A percentile compares a stretch with the other conserved stretches of the same genome.
Conservation (phyloP, 1,140 invertebrate species). For the Pachyrhynchus sulphureomaculatus region DNA sequence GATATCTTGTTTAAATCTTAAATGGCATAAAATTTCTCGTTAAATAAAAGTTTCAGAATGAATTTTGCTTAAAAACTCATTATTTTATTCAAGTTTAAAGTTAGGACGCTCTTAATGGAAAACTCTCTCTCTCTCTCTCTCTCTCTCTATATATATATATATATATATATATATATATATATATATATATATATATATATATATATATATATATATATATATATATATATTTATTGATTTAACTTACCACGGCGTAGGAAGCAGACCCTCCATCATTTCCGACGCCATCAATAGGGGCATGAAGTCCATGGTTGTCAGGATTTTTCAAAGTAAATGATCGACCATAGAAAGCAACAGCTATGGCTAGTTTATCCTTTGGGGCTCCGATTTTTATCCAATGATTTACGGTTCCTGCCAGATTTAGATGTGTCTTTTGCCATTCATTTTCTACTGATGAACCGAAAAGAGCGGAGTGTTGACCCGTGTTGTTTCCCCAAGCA, state of each 20-base stretch:
- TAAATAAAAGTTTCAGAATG: too few relatives aligned
- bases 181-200: too few relatives aligned
- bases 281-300: conserved; percentile 55
- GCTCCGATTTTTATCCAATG: conserved; percentile 50
- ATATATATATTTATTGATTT: background rate
- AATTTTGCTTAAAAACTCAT: too few relatives aligned
- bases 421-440: conserved; percentile 35
- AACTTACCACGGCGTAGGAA: background rate
- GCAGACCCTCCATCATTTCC: conserved; percentile 42
- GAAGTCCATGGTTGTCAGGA: conserved; percentile 53
- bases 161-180: too few relatives aligned
- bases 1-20: too few relatives aligned
- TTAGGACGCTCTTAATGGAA: too few relatives aligned
- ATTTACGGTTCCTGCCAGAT: too few relatives aligned
- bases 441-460: conserved; percentile 52
- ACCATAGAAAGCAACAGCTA: conserved; percentile 67
- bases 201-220: too few relatives aligned
- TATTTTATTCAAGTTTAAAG: too few relatives aligned
- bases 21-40: too few relatives aligned
- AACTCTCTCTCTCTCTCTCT: too few relatives aligned
- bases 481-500: conserved; percentile 60
- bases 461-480: conserved; percentile 61
- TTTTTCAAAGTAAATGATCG: conserved; percentile 61
- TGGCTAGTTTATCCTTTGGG: conserved; percentile 59
- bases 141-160: too few relatives aligned